These are phyloP conservation scores for Sitophilus oryzae DNA, from an alignment of 1,140 invertebrate genomes.

Conservation along the genomic window DNA sequence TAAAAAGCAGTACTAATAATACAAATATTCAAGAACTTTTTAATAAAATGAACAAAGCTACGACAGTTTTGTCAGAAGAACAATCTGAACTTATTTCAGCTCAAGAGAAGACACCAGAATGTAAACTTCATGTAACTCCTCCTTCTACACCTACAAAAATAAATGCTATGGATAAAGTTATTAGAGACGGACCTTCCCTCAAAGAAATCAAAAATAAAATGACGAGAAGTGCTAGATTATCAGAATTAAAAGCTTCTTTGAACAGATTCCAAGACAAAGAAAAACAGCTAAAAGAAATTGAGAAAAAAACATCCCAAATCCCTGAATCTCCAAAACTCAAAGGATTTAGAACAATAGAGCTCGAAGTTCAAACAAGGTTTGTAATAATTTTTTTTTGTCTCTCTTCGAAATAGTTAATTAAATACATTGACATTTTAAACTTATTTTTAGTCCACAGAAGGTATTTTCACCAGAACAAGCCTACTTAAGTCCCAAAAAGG, in stretches of 20 bases:
- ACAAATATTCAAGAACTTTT: conserved; percentile 26
- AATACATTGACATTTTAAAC: background rate
- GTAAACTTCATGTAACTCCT: conserved; percentile 29
- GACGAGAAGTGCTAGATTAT: conserved; percentile 56
- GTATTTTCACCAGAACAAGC: conserved; percentile 37
- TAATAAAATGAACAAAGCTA: conserved; percentile 26
- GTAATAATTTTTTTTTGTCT: conserved; percentile 38
- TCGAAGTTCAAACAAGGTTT: conserved; percentile 68
- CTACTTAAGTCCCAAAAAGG: conserved; percentile 40
- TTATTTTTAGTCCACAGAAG: conserved; percentile 52
- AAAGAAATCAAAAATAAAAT: conserved; percentile 62
- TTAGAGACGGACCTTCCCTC: conserved; percentile 53
- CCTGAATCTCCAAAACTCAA: conserved; percentile 50
- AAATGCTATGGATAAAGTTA: conserved; percentile 44
- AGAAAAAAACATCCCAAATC: conserved; percentile 39
- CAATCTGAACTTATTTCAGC: background rate
- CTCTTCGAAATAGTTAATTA: background rate
- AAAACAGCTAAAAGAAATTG: conserved; percentile 48
- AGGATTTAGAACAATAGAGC: conserved; percentile 64
- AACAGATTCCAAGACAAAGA: conserved; percentile 53
- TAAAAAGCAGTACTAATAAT: conserved; percentile 15
- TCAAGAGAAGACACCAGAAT: background rate
- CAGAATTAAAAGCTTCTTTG: conserved; percentile 59
- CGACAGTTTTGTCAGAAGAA: conserved; percentile 12
- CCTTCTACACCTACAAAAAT: conserved; percentile 39